These are phyloP conservation scores for Anarsia innoxiella DNA, from an alignment of 2,888 invertebrate genomes.

Conservation along the genomic window DNA sequence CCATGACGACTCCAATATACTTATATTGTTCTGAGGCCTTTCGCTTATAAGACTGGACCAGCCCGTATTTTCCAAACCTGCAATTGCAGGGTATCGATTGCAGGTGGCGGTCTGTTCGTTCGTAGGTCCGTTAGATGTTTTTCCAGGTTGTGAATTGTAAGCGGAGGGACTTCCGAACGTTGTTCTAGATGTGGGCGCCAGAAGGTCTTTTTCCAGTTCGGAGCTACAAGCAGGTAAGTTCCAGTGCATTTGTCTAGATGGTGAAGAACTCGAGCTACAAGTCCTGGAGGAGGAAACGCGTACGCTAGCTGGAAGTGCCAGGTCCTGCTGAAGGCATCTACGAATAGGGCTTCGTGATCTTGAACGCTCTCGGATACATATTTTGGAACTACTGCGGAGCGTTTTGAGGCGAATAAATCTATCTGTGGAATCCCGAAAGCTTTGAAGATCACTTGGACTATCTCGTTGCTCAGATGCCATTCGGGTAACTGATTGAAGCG, in stretches of 20 bases:
- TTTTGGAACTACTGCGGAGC: constrained; percentile 15
- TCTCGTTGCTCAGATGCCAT: constrained; percentile 4
- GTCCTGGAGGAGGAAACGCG: constrained; percentile 22
- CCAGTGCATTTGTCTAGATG: constrained; percentile 19
- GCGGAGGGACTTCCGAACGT: constrained; percentile 13
- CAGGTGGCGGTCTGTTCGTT: constrained; percentile 8
- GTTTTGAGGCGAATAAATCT: constrained; percentile 5
- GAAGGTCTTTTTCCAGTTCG: constrained; percentile 18
- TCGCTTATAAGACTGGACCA: background rate
- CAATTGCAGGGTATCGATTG: background rate
- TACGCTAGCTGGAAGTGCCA: constrained; percentile 19
- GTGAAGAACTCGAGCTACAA: constrained; percentile 19
- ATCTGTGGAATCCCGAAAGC: background rate
- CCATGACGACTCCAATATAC: background rate
- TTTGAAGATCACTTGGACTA: background rate
- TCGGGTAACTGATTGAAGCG: constrained; percentile 1
- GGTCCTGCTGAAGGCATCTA: constrained; percentile 19
- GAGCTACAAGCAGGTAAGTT: constrained; percentile 16
- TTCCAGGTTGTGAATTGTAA: background rate
- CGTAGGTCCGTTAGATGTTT: background rate
- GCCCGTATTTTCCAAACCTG: constrained; percentile 2
- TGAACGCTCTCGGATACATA: constrained; percentile 10
- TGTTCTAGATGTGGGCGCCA: constrained; percentile 18
- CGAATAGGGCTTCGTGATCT: constrained; percentile 12
- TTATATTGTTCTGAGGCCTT: background rate